Percentiles rank a stretch among this genome's conserved stretches.
Evolutionary conservation across 2,113 vertebrate species (phyloP).

Genomic region (Pavo muticus): DNA sequence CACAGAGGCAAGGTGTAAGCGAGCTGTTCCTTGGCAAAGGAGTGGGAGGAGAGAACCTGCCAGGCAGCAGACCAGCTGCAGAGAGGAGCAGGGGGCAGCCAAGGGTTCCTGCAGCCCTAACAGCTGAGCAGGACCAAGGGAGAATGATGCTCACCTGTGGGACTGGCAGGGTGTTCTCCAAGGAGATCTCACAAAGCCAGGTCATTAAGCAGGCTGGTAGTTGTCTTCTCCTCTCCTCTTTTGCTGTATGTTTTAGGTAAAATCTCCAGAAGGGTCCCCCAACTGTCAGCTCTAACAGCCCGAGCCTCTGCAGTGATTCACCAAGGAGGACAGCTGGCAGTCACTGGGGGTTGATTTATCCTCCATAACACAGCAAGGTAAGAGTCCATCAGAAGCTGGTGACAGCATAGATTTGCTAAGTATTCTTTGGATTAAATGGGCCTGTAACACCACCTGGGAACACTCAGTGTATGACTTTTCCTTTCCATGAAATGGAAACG

Average conservation of each 20-base stretch:
- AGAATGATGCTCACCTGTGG: rapidly evolving
- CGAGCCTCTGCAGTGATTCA: background rate
- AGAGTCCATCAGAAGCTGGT: background rate
- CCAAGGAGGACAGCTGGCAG: background rate
- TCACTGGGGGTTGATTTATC: background rate
- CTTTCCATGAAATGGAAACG: background rate
- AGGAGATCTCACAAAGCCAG: background rate
- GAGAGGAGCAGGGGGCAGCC: background rate
- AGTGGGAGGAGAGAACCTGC: conserved; percentile 1
- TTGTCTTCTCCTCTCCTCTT: background rate
- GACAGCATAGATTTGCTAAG: background rate
- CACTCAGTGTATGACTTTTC: background rate
- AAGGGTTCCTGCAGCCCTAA: conserved; percentile 4
- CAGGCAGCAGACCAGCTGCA: conserved; percentile 50
- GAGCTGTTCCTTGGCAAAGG: conserved; percentile 40
- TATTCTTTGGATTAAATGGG: background rate
- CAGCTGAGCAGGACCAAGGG: background rate
- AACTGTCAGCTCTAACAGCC: background rate
- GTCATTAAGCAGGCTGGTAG: background rate
- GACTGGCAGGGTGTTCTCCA: background rate
- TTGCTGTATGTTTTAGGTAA: background rate
- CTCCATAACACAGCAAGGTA: rapidly evolving
- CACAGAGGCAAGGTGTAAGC: conserved; percentile 12
- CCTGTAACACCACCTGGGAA: background rate
- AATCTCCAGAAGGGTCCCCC: background rate